phyloP scores from a whole-genome alignment of 2,797 vertebrate species.

The Sardinella longiceps region DNA sequence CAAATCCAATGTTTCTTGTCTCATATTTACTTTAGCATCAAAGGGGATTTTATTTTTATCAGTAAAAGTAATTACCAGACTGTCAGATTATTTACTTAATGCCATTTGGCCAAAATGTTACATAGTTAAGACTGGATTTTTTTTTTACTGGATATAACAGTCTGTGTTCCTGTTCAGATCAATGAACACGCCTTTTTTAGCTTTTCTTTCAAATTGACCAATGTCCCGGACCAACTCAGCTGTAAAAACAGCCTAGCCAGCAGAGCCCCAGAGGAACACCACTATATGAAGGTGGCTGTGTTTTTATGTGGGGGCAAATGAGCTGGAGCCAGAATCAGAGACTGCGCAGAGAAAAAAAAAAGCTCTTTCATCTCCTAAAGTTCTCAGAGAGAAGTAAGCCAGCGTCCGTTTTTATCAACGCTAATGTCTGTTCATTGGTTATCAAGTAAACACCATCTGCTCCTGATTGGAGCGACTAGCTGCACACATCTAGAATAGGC shows the following conservation, averaged over 20 bases:
- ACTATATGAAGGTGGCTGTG: conserved; percentile 11
- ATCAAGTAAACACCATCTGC: conserved; percentile 22
- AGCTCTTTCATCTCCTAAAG: not conserved
- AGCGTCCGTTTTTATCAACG: not conserved
- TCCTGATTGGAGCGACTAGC: not conserved
- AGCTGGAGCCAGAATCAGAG: not conserved
- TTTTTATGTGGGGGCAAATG: not conserved
- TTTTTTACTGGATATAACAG: conserved; percentile 4
- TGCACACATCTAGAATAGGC: not conserved
- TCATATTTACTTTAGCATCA: not conserved
- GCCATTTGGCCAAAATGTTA: not conserved
- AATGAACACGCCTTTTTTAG: conserved; percentile 9
- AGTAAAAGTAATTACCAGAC: not conserved
- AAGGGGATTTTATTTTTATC: not conserved
- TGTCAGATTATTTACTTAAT: not conserved
- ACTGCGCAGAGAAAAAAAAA: not conserved
- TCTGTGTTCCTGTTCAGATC: not conserved
- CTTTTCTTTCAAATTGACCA: conserved; percentile 15
- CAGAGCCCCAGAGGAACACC: not conserved
- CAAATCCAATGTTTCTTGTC: not conserved
- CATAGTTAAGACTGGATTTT: not conserved
- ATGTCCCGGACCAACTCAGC: not conserved
- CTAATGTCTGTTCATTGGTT: not conserved
- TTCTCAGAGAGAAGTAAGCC: not conserved
- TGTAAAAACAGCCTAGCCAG: conserved; percentile 8